Evolutionary conservation across 2,113 vertebrate genomes (phyloP), one percentile per base, ranked within the genome.

Genomic region (Bothrops jararaca): DNA sequence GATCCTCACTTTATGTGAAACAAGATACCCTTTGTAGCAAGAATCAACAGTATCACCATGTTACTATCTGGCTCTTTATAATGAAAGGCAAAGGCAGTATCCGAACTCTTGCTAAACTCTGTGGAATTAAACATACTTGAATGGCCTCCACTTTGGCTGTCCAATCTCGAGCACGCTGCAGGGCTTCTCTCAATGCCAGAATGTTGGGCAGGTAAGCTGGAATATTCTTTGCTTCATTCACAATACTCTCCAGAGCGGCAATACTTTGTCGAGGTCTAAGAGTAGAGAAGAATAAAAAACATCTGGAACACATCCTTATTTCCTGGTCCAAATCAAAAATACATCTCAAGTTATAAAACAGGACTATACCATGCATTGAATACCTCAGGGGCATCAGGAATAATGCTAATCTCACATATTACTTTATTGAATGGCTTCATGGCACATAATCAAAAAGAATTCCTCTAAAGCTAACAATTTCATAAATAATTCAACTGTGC

Each of bases 131-230:
- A 13, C 86, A 93, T 98, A 99, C 99, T 98, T 99, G 99, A 96
- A 99, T 98, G 94, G 99, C 98, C 94, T 99, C 98, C 95, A 99
- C 99, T 97, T 98, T 99, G 53, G 97, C 88, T 4, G 98, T 99
- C 99, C 99, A 99, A 92, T 99, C 99, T 96, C 98, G 98, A 92
- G 99, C 99, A 95, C 98, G 99, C 91, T 99, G 98, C 60, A 99
- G 97, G 34, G 99, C 99, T 92, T 99, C 99, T 95, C 98, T 98
- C 85, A 99, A 98, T 39, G 99, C 98, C 95, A 99, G 95, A 69
- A 99, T 98, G 88, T 99, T 99, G 56, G 99, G 99, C 22, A 99
- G 97, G 96, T 98, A 99, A 1, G 99, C 99, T 92, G 99, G 99
- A 96, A 99, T 99, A 97, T 98, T 99, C 96, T 98, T 98, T 1